phyloP scores from a whole-genome alignment of 1,140 invertebrate species.

The Tetraneura akinire region DNA sequence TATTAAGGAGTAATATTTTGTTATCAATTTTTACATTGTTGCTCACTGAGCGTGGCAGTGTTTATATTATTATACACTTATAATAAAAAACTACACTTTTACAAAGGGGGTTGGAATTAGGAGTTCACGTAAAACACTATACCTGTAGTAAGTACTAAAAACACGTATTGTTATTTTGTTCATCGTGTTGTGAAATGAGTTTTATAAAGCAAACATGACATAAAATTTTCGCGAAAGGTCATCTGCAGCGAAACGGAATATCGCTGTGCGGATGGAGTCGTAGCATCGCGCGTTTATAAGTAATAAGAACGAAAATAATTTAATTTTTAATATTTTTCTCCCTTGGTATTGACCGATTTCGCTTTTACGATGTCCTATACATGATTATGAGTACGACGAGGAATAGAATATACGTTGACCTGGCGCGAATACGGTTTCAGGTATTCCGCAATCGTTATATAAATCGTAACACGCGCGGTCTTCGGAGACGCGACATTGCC shows the following conservation, averaged over 20 bases:
- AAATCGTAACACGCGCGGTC: too few relatives aligned
- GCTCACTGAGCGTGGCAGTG: not conserved
- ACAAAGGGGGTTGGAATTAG: too few relatives aligned
- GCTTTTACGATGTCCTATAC: not conserved
- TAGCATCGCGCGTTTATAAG: too few relatives aligned
- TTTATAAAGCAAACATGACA: not conserved
- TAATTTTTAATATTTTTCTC: not conserved
- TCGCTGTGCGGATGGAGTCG: not conserved
- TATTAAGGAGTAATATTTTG: not conserved
- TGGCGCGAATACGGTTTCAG: not conserved
- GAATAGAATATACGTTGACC: not conserved
- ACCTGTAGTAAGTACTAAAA: conserved; percentile 7
- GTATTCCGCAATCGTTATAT: too few relatives aligned
- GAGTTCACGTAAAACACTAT: conserved; percentile 15
- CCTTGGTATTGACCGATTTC: too few relatives aligned
- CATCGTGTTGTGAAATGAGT: not conserved
- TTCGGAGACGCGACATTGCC: not conserved
- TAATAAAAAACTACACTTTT: not conserved
- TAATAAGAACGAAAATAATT: not conserved
- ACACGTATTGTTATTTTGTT: not conserved
- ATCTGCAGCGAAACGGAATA: not conserved
- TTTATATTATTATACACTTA: not conserved
- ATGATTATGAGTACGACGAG: too few relatives aligned
- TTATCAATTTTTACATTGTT: not conserved
- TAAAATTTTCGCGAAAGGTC: conserved; percentile 19